Evolutionary conservation across 1,140 invertebrate genomes (phyloP).

Genomic region (Cyphomyrmex costatus): DNA sequence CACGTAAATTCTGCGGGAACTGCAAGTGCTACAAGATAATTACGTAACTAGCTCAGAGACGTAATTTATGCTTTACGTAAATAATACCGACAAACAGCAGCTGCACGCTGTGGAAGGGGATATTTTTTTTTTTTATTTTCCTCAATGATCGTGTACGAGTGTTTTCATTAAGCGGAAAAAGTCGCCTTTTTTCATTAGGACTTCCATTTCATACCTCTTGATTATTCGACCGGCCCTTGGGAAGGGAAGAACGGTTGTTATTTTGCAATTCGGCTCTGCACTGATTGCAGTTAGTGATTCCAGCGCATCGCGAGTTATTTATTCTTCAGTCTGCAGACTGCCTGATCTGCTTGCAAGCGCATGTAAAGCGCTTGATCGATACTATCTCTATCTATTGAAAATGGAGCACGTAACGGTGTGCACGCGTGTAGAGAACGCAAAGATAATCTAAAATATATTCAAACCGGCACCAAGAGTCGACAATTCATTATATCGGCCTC

Average conservation of each 20-base stretch:
- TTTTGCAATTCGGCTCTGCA: background rate
- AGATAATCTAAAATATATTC: conserved; percentile 44
- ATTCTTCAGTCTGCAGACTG: conserved; percentile 10
- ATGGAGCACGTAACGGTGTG: background rate
- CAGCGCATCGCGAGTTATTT: conserved; percentile 22
- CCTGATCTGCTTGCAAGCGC: conserved; percentile 21
- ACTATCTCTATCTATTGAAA: conserved; percentile 33
- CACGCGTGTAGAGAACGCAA: background rate
- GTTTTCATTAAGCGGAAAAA: conserved; percentile 5
- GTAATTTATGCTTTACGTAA: conserved; percentile 28
- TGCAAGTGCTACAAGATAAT: conserved; percentile 49
- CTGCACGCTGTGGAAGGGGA: background rate
- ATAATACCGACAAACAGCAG: conserved; percentile 30
- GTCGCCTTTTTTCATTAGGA: background rate
- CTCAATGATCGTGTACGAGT: background rate
- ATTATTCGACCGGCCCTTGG: background rate
- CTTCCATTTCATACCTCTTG: conserved; percentile 8
- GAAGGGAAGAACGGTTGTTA: background rate
- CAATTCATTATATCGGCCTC: background rate
- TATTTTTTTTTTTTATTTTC: background rate
- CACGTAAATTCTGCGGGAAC: conserved; percentile 48
- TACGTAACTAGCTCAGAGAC: conserved; percentile 37
- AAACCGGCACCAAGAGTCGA: background rate
- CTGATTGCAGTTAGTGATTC: conserved; percentile 33
- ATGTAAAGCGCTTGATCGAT: conserved; percentile 35